Percentiles rank a stretch among this genome's conserved stretches.
Conservation (phyloP, 2,888 invertebrate species). For the Globia sparganii region DNA sequence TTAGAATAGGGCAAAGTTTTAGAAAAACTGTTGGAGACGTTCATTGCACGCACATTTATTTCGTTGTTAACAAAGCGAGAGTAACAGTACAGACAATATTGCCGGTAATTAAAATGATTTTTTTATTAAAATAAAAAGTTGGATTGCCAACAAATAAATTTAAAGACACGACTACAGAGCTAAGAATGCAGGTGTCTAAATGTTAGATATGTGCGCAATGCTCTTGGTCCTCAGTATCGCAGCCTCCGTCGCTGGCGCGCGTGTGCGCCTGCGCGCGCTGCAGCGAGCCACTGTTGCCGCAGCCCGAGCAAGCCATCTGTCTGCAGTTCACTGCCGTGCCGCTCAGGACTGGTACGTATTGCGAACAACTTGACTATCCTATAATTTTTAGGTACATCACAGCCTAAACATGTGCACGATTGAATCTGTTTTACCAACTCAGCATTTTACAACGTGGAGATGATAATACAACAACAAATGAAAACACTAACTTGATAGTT, state of each 20-base stretch:
- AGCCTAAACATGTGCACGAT: neutral
- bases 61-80: neutral
- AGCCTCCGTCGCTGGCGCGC: constrained; percentile 73
- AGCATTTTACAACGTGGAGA: too few relatives aligned
- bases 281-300: constrained; percentile 64
- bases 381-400: neutral
- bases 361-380: too few relatives aligned
- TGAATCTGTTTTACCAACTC: neutral
- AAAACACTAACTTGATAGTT: too few relatives aligned
- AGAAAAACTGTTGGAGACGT: too few relatives aligned
- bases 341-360: constrained; percentile 72
- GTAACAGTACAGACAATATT: neutral
- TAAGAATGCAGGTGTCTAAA: neutral
- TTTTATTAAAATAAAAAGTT: neutral
- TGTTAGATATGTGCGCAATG: neutral
- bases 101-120: neutral
- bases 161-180: neutral
- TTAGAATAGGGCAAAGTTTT: neutral
- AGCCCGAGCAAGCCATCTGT: constrained; percentile 66
- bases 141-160: neutral
- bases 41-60: neutral
- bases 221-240: constrained; percentile 60
- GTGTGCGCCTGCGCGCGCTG: constrained; percentile 72
- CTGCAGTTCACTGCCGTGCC: constrained; percentile 76
- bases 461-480: too few relatives aligned